A percentile compares a stretch with the other conserved stretches of the same genome.
These are phyloP conservation scores for Phalloptychus januarius DNA, from an alignment of 2,797 vertebrate genomes.

Conservation along the genomic window DNA sequence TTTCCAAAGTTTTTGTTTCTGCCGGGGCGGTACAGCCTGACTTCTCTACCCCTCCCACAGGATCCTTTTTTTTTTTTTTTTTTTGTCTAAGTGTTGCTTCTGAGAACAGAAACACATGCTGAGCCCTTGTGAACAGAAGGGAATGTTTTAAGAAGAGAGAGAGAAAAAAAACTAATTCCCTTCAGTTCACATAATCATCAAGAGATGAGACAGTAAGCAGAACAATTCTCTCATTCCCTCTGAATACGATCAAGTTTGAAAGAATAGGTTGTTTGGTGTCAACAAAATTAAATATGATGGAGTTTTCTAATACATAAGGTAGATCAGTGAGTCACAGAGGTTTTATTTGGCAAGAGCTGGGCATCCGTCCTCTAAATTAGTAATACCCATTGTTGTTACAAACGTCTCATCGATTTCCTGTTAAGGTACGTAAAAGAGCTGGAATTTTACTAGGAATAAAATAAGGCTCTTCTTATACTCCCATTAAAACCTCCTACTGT, in stretches of 20 bases:
- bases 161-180: not conserved
- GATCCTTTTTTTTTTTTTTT: not conserved
- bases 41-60: slow-evolving; percentile 59
- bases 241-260: not conserved
- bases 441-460: not conserved
- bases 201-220: not conserved
- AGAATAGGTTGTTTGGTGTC: not conserved
- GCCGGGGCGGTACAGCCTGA: slow-evolving; percentile 62
- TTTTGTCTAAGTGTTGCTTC: not conserved
- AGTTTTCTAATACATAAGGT: not conserved
- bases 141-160: not conserved
- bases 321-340: not conserved
- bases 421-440: not conserved
- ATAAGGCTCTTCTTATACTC: not conserved
- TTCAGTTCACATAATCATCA: not conserved
- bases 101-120: slow-evolving; percentile 16
- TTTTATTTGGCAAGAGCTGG: not conserved
- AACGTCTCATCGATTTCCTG: not conserved
- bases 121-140: slow-evolving; percentile 2
- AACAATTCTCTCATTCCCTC: not conserved
- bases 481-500: not conserved
- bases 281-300: not conserved
- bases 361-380: not conserved
- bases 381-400: slow-evolving; percentile 14
- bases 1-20: slow-evolving; percentile 64